Conservation (phyloP, 37 sponge, comb jelly and placozoan genomes). For the Tethya wilhelma region DNA sequence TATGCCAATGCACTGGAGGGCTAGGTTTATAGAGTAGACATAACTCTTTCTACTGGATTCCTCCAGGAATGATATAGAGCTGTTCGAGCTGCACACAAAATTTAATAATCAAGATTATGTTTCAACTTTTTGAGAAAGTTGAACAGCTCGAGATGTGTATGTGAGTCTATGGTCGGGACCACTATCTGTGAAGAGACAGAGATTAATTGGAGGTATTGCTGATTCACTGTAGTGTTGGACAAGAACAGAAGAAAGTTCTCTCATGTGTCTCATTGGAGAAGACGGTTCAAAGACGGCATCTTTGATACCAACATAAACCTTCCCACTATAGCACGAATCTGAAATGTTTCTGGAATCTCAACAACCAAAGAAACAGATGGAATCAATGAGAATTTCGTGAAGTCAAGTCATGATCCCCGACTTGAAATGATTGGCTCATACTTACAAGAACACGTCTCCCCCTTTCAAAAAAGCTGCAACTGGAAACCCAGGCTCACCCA, state of each 20-base stretch:
- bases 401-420: conserved; percentile 46
- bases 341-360: neutral
- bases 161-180: neutral
- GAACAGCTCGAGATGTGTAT: neutral
- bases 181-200: neutral
- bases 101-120: neutral
- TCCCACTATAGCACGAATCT: conserved; percentile 17
- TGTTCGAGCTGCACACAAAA: neutral
- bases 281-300: conserved; percentile 24
- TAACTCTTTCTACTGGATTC: too few species aligned
- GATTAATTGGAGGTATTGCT: neutral
- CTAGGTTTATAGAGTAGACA: too few species aligned
- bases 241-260: conserved; percentile 1
- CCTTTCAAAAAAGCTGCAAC: conserved; percentile 17
- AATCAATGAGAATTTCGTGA: neutral
- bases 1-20: neutral
- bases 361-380: conserved; percentile 10
- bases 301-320: conserved; percentile 27
- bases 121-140: neutral
- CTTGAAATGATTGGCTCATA: neutral
- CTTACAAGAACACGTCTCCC: neutral
- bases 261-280: conserved; percentile 1
- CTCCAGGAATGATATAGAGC: neutral
- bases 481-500: conserved; percentile 24
- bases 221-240: conserved; percentile 31